Evolutionary conservation across 2,888 invertebrate species (phyloP).

Genomic region (Agelastica alni): DNA sequence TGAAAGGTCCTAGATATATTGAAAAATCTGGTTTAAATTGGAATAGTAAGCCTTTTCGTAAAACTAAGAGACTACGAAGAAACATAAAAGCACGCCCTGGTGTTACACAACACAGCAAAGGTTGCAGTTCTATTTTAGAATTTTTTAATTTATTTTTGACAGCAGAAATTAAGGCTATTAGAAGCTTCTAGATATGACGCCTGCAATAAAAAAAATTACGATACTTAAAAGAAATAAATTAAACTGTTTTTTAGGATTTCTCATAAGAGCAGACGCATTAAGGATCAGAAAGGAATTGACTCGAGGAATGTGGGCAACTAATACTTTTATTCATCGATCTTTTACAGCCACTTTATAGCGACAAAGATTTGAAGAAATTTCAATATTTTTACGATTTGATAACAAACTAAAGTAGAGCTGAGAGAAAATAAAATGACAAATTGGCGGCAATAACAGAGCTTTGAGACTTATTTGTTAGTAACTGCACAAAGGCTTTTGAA

Average conservation of each 20-base stretch:
- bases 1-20: too few relatives aligned
- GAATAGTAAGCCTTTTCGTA: too few relatives aligned
- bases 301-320: conserved; percentile 19
- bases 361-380: conserved; percentile 17
- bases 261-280: conserved; percentile 22
- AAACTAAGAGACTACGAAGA: too few relatives aligned
- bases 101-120: too few relatives aligned
- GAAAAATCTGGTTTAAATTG: too few relatives aligned
- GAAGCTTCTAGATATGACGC: conserved; percentile 16
- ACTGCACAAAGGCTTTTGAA: conserved; percentile 25
- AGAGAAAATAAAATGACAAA: conserved; percentile 25
- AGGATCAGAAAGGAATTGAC: conserved; percentile 23
- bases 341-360: conserved; percentile 10
- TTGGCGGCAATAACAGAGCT: conserved; percentile 25
- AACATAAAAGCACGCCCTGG: too few relatives aligned
- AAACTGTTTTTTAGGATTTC: conserved; percentile 18
- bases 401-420: conserved; percentile 16
- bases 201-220: conserved; percentile 17
- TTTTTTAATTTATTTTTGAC: too few relatives aligned
- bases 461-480: conserved; percentile 21
- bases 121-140: too few relatives aligned
- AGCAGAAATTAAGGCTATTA: too few relatives aligned
- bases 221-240: conserved; percentile 13
- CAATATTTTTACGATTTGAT: conserved; percentile 19
- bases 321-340: conserved; percentile 17